phyloP scores from a whole-genome alignment of 2,888 invertebrate genomes.

The Zygogramma bicolorata region DNA sequence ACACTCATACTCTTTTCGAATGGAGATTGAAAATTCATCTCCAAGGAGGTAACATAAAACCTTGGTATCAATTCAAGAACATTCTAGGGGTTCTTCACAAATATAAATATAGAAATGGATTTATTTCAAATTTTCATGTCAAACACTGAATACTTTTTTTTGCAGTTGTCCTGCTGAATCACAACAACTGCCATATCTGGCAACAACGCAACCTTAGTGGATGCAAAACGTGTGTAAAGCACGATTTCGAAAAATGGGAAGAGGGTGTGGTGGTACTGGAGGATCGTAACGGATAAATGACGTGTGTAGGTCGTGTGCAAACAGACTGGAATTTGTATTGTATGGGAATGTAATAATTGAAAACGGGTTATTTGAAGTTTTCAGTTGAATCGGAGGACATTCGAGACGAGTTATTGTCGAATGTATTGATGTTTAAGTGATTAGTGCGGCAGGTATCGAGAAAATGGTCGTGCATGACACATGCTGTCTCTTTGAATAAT shows the following conservation, averaged over 20 bases:
- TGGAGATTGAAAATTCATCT: no score
- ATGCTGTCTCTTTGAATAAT: neutral
- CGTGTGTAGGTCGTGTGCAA: constrained; percentile 35
- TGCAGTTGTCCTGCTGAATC: neutral
- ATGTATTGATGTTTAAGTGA: neutral
- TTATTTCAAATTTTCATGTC: no score
- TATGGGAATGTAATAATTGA: constrained; percentile 2
- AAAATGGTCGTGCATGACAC: neutral
- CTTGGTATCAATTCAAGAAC: no score
- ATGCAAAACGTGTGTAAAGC: constrained; percentile 34
- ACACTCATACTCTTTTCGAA: no score
- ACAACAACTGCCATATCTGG: neutral
- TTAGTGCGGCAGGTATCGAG: neutral
- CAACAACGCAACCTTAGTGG: constrained; percentile 17
- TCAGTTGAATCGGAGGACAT: neutral
- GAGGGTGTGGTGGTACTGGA: constrained; percentile 19
- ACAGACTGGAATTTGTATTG: constrained; percentile 13
- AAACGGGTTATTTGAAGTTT: constrained; percentile 1
- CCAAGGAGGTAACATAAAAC: no score
- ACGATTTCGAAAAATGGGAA: constrained; percentile 23
- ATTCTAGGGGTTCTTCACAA: no score
- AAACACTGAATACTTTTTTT: no score
- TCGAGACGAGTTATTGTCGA: constrained; percentile 4
- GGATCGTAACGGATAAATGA: constrained; percentile 27
- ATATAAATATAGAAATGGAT: no score